Evolutionary conservation across 64 coral and sea anemone species (phyloP), one percentile per base, ranked within the genome.

Genomic region (Actinia tenebrosa): DNA sequence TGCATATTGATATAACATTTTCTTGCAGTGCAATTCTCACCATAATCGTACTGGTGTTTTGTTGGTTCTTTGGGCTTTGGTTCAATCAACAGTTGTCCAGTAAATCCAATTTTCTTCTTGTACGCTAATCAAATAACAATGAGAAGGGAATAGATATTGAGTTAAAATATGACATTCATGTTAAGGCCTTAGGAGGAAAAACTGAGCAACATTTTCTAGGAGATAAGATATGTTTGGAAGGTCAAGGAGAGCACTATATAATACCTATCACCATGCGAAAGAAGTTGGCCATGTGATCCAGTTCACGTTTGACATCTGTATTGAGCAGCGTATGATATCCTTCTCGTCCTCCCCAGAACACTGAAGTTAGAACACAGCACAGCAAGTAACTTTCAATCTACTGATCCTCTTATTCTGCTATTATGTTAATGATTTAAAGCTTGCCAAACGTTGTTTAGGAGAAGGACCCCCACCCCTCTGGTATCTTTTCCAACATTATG

Each of bases 331-430:
- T 92, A 44, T 95, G 94, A 63, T 92, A 95, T 22, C 94, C 94
- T 71, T 95, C 94, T 68, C 94, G 72, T 83, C 94, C 94, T 89
- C 94, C 94, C 94, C 94, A 95, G 85, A 95, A 95, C 69, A 95
- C 94, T 95, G 69, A 75, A 43, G 3, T 22, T 43, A 83, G 4
- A 53, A 52, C 44, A 52, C 2, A 47, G 0, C 53, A 6, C 3
- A 53, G 6, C 4, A 83, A 58, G 5, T 14, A 13, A 58, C 5
- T 55, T 37, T 37, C 30, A 50, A 50, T 50, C 2, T 50, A 50
- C 47, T 50, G 47, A 2, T 8, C 47, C 7, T 50, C 47, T 5
- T 50, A 50, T 4, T 50, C 7, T 50, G 47, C 47, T 50, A 50
- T 50, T 50, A 50, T 50, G 47, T 50, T 50, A 2, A 5, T 50